Base-by-base conservation (phyloP, 2,797 vertebrate genomes). In the Arnoldichthys spilopterus region DNA sequence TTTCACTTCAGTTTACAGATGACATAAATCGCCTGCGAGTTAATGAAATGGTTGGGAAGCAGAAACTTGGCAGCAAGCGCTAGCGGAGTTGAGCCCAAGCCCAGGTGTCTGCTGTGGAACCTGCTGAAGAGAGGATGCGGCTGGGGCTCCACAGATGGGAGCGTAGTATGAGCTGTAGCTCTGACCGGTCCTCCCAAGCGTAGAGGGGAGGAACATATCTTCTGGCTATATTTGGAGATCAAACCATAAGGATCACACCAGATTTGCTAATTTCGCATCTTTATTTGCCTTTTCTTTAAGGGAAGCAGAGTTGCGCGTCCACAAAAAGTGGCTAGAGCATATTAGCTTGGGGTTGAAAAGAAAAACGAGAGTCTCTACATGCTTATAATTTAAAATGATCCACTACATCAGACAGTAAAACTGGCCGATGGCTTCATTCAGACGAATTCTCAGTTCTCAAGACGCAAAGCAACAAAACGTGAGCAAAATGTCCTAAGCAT, bases 71-170 rank as follows among this genome's bases (percentile, higher is more conserved):
- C 78, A 70, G 40, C 9, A 22, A 59, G 28, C 9, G 6, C 49
- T 5, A 30, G 58, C 43, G 3, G 70, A 61, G 34, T 24, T 54
- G 70, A 82, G 70, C 63, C 30, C 40, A 49, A 61, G 58, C 75
- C 26, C 80, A 74, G 68, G 64, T 62, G 28, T 74, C 69, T 73
- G 62, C 49, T 72, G 30, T 73, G 62, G 74, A 51, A n/a, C 64
- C 40, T 67, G 71, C 62, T 62, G 49, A 24, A 43, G 73, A 74
- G 70, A 72, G 59, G 61, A 76, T 76, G 67, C 43, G 66, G 30
- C 64, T 54, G 59, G 59, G 63, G 47, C 53, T 72, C 68, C 56
- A 40, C 51, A 81, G 74, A 81, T 53, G 74, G n/a, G n/a, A n/a
- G n/a, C n/a, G n/a, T n/a, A n/a, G n/a, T n/a, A n/a, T n/a, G 61